A percentile compares a stretch with the other conserved stretches of the same genome.
These are phyloP conservation scores for Ruditapes philippinarum DNA, from an alignment of 1,140 invertebrate species.

Conservation along the genomic window DNA sequence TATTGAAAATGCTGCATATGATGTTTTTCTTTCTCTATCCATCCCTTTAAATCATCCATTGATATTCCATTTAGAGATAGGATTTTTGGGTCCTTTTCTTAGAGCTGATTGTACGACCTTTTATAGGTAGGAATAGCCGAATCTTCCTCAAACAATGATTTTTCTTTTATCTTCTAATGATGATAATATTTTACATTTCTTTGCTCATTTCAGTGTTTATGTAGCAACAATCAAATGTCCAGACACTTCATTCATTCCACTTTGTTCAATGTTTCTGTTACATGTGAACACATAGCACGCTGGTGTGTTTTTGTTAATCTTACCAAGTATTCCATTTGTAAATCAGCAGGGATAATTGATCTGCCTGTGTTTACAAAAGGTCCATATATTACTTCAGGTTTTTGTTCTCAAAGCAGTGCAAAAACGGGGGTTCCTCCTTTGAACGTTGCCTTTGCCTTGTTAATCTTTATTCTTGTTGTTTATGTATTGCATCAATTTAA, in stretches of 20 bases:
- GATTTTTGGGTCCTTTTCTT: not conserved
- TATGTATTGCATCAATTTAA: constrained; percentile 57
- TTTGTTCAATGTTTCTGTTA: not conserved
- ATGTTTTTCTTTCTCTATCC: too few species aligned
- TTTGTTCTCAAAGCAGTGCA: constrained; percentile 13
- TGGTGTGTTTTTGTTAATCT: constrained; percentile 28
- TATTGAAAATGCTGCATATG: too few species aligned
- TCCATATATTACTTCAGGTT: not conserved
- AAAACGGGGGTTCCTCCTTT: not conserved
- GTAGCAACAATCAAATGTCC: not conserved
- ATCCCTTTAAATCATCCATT: too few species aligned
- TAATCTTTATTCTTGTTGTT: too few species aligned
- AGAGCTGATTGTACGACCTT: not conserved
- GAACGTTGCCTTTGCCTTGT: constrained; percentile 65
- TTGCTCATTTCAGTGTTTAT: not conserved
- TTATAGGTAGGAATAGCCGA: not conserved
- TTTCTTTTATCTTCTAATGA: constrained; percentile 19
- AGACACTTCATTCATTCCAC: constrained; percentile 12
- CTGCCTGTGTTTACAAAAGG: constrained; percentile 27
- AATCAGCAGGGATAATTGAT: too few species aligned
- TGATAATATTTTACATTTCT: constrained; percentile 23
- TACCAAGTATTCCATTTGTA: constrained; percentile 34
- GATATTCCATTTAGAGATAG: constrained; percentile 41
- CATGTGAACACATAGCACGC: constrained; percentile 25
- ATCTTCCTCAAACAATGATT: not conserved